Evolutionary conservation across 2,888 invertebrate species (phyloP), one percentile per base, ranked within the genome.

Genomic region (Rhyacophila evoluta): DNA sequence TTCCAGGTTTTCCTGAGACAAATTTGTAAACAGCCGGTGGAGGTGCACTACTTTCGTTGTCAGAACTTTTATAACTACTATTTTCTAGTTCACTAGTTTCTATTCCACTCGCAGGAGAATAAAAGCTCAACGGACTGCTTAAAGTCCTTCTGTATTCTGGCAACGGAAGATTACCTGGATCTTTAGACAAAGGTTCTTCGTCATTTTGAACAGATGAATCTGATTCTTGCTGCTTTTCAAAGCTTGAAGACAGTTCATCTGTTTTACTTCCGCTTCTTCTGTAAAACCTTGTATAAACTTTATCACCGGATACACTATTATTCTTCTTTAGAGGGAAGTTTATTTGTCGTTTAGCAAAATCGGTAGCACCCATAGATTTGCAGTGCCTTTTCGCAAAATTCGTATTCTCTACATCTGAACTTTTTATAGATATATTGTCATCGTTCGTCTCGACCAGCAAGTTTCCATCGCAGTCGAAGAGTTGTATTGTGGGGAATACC

Each of bases 391-490:
- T 85, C 86, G 36, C 89, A 81, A 41, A 83, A 72, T 68, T 83
- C 81, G 73, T 87, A 86, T 68, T 87, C 85, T 82, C 85, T 86
- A 79, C 38, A 83, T 88, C 87, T 8, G 86, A 86, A 84, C 89
- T 89, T 84, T 88, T 90, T 85, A 86, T 89, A 81, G 88, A 89
- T 84, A 88, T 85, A 81, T 90, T 90, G 83, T 90, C 89, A 83
- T 92, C 91, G 83, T 91, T 91, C 83, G 92, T 91, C 86, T 92
- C 91, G 29, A 92, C 88, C 82, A 92, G 87, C 74, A 92, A 87
- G 85, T 91, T 89, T 83, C 92, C 92, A 83, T 91, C 92, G 84
- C 91, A 89, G 86, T 92, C 91, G 85, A 90, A 92, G 82, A 93
- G 89, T 85, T 92, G 92, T 85, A 93, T 91, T 78, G 90, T 90